Base-by-base conservation (phyloP, 2,888 invertebrate genomes). In the Cylindroiulus punctatus region DNA sequence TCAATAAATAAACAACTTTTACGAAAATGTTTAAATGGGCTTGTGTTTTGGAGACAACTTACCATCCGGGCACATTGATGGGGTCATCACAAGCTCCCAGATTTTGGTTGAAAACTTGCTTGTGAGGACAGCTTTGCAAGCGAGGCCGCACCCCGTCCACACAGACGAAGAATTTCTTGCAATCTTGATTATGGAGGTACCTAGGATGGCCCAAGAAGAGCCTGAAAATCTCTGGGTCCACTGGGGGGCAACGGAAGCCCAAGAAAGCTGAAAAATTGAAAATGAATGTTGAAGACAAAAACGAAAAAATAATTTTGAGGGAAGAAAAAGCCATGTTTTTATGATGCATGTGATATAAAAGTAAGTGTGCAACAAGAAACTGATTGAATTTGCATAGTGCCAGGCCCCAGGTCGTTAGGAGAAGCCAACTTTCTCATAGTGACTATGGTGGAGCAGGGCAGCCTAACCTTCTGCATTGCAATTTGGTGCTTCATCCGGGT, bases 141-240 rank as follows among this genome's bases (percentile, higher is more conserved):
- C 97, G 93, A 0, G 97, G 96, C 0, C 94, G 93, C 88, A 95
- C 94, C 0, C 97, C 97, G 90, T 97, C 96, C 89, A 97, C 96
- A 91, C 97, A 97, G 14, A 97, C 96, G 91, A 96, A 97, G 93
- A 97, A 97, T 92, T 93, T 97, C 89, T 96, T 97, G 89, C 97
- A 97, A 90, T 97, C 96, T 26, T 95, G 95, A 19, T 95, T 94
- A 91, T 97, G 97, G 0, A 96, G 94, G 90, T 96, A 97, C 0
- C 97, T 93, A 26, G 88, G 88, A 84, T 87, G 47, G n/a, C 85
- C 84, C 17, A 85, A 52, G 36, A 86, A 87, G 2, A 84, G 76
- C 44, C 87, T 30, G 14, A 87, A 83, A 5, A 86, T 22, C 26
- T 52, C 40, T 12, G 87, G 88, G n/a, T 86, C 85, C 30, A 85